These are phyloP conservation scores for Sebastes wilsoni DNA, from an alignment of 2,797 vertebrate genomes.

Conservation along the genomic window DNA sequence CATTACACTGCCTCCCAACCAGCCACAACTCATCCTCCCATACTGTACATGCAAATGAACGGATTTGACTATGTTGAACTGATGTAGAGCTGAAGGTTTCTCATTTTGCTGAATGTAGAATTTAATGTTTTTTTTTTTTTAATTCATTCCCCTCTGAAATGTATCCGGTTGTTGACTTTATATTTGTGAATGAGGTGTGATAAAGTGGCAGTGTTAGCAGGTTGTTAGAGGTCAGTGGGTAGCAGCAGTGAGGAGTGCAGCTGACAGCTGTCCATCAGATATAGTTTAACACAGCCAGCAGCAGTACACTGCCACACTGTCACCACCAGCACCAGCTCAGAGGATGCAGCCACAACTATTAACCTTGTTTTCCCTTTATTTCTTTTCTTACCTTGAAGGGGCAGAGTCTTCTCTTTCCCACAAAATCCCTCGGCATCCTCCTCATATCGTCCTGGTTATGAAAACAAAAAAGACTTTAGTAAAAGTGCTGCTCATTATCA, in stretches of 20 bases:
- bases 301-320: constrained; percentile 80
- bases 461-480: neutral
- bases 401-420: constrained; percentile 45
- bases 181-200: neutral
- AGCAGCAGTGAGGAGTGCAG: constrained; percentile 76
- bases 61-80: constrained; percentile 8
- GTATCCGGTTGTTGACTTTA: neutral
- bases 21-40: constrained; percentile 22
- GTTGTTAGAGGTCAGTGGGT: constrained; percentile 12
- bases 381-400: constrained; percentile 55
- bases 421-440: constrained; percentile 47
- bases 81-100: neutral
- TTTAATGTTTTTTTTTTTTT: rapidly evolving
- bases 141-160: neutral
- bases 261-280: constrained; percentile 74
- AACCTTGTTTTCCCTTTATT: neutral
- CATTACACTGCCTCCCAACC: constrained; percentile 90
- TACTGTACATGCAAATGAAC: constrained; percentile 9
- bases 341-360: neutral
- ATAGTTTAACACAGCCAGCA: constrained; percentile 77
- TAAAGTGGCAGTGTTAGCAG: neutral
- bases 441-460: constrained; percentile 27
- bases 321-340: constrained; percentile 12
- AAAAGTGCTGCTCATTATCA: neutral
- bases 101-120: neutral